Evolutionary conservation across 2,797 vertebrate genomes (phyloP), one percentile per base, ranked within the genome.

Genomic region (Chaetophractus vellerosus): DNA sequence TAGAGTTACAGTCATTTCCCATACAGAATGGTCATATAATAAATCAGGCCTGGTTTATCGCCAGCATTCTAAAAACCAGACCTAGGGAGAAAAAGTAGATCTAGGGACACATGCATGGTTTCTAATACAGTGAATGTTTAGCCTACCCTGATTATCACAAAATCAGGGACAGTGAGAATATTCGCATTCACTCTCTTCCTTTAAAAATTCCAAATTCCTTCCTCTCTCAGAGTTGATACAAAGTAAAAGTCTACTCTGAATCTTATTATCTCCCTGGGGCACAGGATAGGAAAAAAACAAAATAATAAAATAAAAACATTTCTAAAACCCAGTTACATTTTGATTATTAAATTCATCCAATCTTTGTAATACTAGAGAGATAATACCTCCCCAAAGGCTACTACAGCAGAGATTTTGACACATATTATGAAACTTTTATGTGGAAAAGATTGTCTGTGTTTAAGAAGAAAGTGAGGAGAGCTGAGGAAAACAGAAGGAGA

Each of bases 281-380:
- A 87, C 26, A 76, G 21, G 33, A 52, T 9, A 1, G 9, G 68
- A 33, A 12, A 31, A 38, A 21, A 79, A 33, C 8, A 33, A 31
- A 7, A 68, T 10, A 48, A 21, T 75, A 83, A 52, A 69, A 92
- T 91, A 64, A 86, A 92, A 72, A 21, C 52, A 69, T 59, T 66
- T 78, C 66, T 89, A 82, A 93, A 64, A 82, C 36, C 41, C 50
- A 81, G 48, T 72, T 95, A 64, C 31, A 68, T 93, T 83, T 48
- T 36, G 38, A 71, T 89, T 63, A 57, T 81, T 72, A 88, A 94
- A 59, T 76, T 12, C n/a, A 68, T 24, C 31, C 45, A 90, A 68
- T 72, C 63, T 55, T 61, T 16, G 28, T 16, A 82, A 63, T 31
- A 74, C 63, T 90, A 78, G 72, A 86, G 45, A 76, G 28, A 80